Base-by-base conservation (phyloP, 2,888 invertebrate species). In the Noctuana brunneofusca region DNA sequence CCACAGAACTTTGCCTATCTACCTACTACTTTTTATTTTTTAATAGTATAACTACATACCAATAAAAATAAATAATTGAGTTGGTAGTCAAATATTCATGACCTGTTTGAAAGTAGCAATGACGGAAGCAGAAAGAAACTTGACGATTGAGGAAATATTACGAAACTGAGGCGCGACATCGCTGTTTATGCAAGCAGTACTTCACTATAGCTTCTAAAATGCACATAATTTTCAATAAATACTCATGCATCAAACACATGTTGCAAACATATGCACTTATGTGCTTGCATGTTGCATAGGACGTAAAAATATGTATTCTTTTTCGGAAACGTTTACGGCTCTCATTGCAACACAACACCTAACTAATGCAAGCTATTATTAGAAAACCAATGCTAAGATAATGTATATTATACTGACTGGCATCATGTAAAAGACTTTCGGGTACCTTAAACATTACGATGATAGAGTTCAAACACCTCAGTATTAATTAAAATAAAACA, bases 391-490 rank as follows among this genome's bases (percentile, higher is more conserved):
- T n/a, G n/a, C n/a, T n/a, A n/a, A n/a, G n/a, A n/a, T n/a, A n/a
- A n/a, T n/a, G n/a, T n/a, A n/a, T n/a, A n/a, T n/a, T n/a, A n/a
- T n/a, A n/a, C n/a, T n/a, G n/a, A n/a, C n/a, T n/a, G n/a, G n/a
- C n/a, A n/a, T n/a, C n/a, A n/a, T n/a, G n/a, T n/a, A n/a, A n/a
- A n/a, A 24, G 24, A 32, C 32, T 32, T 32, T 8, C 1, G 8
- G 9, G n/a, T n/a, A n/a, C 38, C n/a, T 12, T 38, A 38, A n/a
- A 12, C 9, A 8, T 8, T 9, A 9, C 2, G 12, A n/a, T 43
- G 16, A 16, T 48, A 43, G 41, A 43, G 55, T 41, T 56, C 16
- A 30, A 18, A 27, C 18, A 24, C 27, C 43, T 43, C 22, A 24
- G 11, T 14, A 24, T 12, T n/a, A 58, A 58, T 46, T 20, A 41